These are phyloP conservation scores for Phalacrocorax pelagicus DNA, from an alignment of 2,113 vertebrate genomes.

Conservation along the genomic window DNA sequence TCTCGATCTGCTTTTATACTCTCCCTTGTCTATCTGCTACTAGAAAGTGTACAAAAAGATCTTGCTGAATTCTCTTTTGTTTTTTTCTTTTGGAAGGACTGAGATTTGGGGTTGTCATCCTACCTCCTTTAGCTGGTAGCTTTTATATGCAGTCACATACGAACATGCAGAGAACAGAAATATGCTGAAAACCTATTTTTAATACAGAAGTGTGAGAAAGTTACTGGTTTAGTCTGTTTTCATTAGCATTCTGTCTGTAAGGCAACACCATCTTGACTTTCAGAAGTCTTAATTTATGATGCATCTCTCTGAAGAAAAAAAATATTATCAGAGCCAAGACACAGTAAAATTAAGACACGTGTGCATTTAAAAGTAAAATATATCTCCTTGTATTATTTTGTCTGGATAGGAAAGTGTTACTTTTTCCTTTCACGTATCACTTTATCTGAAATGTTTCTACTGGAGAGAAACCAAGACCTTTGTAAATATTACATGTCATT, in stretches of 20 bases:
- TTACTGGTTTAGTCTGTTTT: background rate
- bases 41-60: background rate
- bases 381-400: background rate
- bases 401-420: slow-evolving; percentile 43
- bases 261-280: background rate
- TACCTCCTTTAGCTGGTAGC: background rate
- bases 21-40: background rate
- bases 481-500: slow-evolving; percentile 79
- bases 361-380: background rate
- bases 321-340: background rate
- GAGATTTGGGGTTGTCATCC: background rate
- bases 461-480: slow-evolving; percentile 74
- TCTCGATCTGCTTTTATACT: background rate
- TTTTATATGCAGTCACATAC: background rate
- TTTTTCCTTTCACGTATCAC: slow-evolving; percentile 61
- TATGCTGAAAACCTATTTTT: background rate
- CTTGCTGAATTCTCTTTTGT: background rate
- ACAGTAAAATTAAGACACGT: background rate
- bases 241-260: background rate
- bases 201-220: background rate
- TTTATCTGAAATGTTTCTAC: slow-evolving; percentile 73
- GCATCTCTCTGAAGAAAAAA: background rate
- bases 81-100: background rate
- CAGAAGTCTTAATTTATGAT: background rate
- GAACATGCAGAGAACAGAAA: background rate